A percentile compares a stretch with the other conserved stretches of the same genome.
These are phyloP conservation scores for Achlya flavicornis DNA, from an alignment of 2,888 invertebrate genomes.

Conservation along the genomic window DNA sequence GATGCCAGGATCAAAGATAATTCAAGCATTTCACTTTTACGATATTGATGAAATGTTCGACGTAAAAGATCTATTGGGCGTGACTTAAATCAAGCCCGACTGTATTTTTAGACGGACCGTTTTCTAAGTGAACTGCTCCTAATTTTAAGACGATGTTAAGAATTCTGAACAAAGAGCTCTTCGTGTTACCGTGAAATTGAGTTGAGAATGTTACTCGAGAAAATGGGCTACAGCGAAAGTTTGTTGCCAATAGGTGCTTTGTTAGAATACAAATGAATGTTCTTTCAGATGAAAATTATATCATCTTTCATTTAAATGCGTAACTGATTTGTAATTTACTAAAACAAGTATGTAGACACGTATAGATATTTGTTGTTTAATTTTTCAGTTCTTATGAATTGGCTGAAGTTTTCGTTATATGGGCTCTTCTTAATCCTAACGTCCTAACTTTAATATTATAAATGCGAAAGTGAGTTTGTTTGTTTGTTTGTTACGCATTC, in stretches of 20 bases:
- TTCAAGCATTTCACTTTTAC: conserved; percentile 50
- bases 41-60: conserved; percentile 60
- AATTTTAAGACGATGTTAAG: conserved; percentile 30
- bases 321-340: not conserved
- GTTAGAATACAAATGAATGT: conserved; percentile 1
- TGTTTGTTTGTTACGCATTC: no score
- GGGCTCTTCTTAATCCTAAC: not conserved
- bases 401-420: no score
- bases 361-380: no score
- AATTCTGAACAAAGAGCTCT: conserved; percentile 31
- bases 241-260: conserved; percentile 6
- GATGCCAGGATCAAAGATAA: conserved; percentile 64
- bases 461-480: no score
- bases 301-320: not conserved
- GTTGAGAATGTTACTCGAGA: conserved; percentile 24
- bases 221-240: conserved; percentile 12
- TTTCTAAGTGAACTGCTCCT: conserved; percentile 36
- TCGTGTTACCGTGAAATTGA: conserved; percentile 29
- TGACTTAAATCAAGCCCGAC: conserved; percentile 35
- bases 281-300: not conserved
- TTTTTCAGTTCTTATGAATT: no score
- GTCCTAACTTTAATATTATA: no score
- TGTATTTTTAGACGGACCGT: conserved; percentile 34
- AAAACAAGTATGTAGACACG: no score
- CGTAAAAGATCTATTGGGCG: conserved; percentile 41